A percentile compares a stretch with the other conserved stretches of the same genome.
phyloP scores from a whole-genome alignment of 2,888 invertebrate species.

The Sarcophaga caerulescens region DNA sequence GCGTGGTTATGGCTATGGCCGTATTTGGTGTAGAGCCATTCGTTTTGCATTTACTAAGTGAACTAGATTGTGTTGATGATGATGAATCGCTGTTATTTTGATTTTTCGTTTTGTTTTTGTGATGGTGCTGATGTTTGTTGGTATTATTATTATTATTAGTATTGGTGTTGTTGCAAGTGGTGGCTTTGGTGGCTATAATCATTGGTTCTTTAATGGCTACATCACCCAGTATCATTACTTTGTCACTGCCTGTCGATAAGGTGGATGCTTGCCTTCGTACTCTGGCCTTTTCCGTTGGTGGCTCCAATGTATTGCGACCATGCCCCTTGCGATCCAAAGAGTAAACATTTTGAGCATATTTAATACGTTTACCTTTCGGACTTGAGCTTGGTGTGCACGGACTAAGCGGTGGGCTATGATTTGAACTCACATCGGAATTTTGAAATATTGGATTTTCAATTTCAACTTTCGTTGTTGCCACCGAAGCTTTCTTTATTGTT shows the following conservation, averaged over 20 bases:
- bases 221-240: slow-evolving; percentile 77
- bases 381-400: slow-evolving; percentile 52
- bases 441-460: slow-evolving; percentile 27
- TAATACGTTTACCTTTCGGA: slow-evolving; percentile 52
- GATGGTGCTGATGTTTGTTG: slow-evolving; percentile 52
- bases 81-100: slow-evolving; percentile 71
- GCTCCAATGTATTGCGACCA: slow-evolving; percentile 38
- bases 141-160: slow-evolving; percentile 49
- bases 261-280: slow-evolving; percentile 72
- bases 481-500: slow-evolving; percentile 39
- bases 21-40: slow-evolving; percentile 82
- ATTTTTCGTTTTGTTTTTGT: slow-evolving; percentile 51
- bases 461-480: slow-evolving; percentile 45
- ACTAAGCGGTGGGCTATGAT: slow-evolving; percentile 50
- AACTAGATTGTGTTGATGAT: slow-evolving; percentile 16
- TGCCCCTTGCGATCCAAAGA: slow-evolving; percentile 23
- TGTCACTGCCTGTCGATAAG: slow-evolving; percentile 74
- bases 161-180: slow-evolving; percentile 8
- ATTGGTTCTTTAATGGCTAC: slow-evolving; percentile 62
- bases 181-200: slow-evolving; percentile 56
- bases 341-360: slow-evolving; percentile 37
- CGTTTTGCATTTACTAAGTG: slow-evolving; percentile 80
- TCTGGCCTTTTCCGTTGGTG: slow-evolving; percentile 55
- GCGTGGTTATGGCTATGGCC: slow-evolving; percentile 69
- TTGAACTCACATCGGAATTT: slow-evolving; percentile 27